A percentile compares a stretch with the other conserved stretches of the same genome.
Conservation (phyloP, 2,113 vertebrate species). For the Boleophthalmus pectinirostris region DNA sequence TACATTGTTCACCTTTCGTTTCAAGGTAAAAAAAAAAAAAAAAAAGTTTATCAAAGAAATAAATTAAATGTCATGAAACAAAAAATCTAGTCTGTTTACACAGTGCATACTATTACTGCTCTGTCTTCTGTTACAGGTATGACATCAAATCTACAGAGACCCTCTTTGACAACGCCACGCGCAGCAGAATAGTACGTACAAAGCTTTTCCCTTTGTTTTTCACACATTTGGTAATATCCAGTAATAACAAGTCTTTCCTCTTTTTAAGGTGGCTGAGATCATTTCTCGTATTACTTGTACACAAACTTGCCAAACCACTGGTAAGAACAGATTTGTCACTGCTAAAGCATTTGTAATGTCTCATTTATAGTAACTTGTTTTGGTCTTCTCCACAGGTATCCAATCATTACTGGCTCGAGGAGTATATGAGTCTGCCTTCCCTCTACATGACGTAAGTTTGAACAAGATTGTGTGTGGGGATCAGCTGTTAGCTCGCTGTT, state of each 20-base stretch:
- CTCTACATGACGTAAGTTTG: conserved; percentile 92
- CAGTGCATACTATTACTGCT: background rate
- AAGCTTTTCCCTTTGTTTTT: background rate
- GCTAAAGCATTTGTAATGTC: background rate
- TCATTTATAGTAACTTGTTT: background rate
- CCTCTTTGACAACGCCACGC: conserved; percentile 91
- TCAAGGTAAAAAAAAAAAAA: no score
- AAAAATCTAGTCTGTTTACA: no score
- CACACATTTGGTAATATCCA: background rate
- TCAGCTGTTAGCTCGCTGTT: background rate
- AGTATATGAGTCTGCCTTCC: conserved; percentile 91
- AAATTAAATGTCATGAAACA: no score
- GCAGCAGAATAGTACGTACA: conserved; percentile 93
- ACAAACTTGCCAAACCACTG: conserved; percentile 88
- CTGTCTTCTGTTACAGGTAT: conserved; percentile 78
- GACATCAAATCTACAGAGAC: conserved; percentile 90
- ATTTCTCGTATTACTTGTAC: conserved; percentile 87
- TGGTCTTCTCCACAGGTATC: conserved; percentile 80
- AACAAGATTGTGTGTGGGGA: background rate
- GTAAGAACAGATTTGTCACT: conserved; percentile 73
- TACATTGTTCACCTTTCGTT: no score
- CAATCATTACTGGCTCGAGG: conserved; percentile 89
- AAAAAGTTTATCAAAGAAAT: no score
- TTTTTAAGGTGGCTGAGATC: conserved; percentile 89
- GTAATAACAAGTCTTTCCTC: background rate